Base-by-base conservation (phyloP, 2,113 vertebrate genomes). In the Nothoprocta pentlandii region DNA sequence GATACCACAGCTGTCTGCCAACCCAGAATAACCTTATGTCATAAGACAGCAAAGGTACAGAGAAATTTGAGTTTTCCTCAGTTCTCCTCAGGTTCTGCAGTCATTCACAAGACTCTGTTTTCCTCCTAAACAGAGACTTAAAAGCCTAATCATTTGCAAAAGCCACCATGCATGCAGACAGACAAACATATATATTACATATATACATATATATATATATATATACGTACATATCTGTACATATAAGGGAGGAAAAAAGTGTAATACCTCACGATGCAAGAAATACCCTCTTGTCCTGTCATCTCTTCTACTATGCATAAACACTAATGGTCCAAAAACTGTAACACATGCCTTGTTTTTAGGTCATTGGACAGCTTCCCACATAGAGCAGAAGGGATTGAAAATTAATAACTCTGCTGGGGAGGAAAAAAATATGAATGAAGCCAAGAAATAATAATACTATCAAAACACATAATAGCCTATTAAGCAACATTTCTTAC, bases 301-400 rank as follows among this genome's bases (percentile, higher is more conserved):
- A 8, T 15, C 8, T 6, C 30, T 16, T 30, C 16, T 13, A 15
- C 5, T 16, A 49, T 26, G 12, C 13, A 53, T 46, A 82, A 92
- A 78, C 14, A 70, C 6, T 71, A 89, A 86, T 36, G 23, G 79
- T 41, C 28, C 25, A 78, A 92, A 93, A 88, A 81, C 59, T 78
- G 73, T 47, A 82, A 90, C 51, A 90, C 73, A 44, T 73, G 36
- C 34, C 59, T 75, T 75, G 46, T 93, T 95, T 96, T 93, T 88
- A 95, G 95, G 95, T 95, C 93, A 95, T 75, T 97, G 95, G 94
- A 89, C 77, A 89, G 81, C 39, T 85, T 94, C 95, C 90, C 94
- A 97, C 41, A 58, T 1, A 80, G 39, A 96, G 25, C 78, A 96
- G 86, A 97, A 96, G 92, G 69, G 61, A 92, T 3, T 80, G n/a